Percentiles rank a stretch among this genome's conserved stretches.
Evolutionary conservation across 2,797 vertebrate genomes (phyloP).

Genomic region (Cichlasoma orientale): DNA sequence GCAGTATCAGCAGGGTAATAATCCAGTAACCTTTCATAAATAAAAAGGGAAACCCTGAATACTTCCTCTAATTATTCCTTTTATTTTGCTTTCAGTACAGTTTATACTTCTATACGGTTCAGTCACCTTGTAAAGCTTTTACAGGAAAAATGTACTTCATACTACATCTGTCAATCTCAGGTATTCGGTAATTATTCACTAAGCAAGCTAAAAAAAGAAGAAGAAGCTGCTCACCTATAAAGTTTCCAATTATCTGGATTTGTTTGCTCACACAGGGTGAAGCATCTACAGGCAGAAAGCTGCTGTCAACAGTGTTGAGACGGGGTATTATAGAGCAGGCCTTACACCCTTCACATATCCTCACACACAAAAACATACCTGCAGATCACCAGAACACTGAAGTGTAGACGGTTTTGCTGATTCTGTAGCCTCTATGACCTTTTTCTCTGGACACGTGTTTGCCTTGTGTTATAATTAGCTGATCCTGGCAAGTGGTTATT

Average conservation of each 20-base stretch:
- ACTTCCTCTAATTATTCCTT: slow-evolving; percentile 7
- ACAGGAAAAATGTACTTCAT: background rate
- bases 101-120: no score
- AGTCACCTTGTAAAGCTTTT: background rate
- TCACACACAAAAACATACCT: background rate
- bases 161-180: background rate
- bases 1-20: background rate
- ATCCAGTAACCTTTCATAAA: slow-evolving; percentile 7
- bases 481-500: slow-evolving; percentile 33
- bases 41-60: background rate
- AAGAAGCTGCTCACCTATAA: slow-evolving; percentile 11
- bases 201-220: background rate
- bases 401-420: slow-evolving; percentile 57
- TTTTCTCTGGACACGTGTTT: slow-evolving; percentile 26
- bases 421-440: slow-evolving; percentile 35
- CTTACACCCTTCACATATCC: slow-evolving; percentile 1
- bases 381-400: slow-evolving; percentile 11
- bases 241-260: slow-evolving; percentile 30
- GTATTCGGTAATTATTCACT: background rate
- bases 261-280: slow-evolving; percentile 19
- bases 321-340: slow-evolving; percentile 32
- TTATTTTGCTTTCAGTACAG: background rate
- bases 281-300: slow-evolving; percentile 37
- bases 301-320: slow-evolving; percentile 38
- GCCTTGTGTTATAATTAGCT: slow-evolving; percentile 61